Conservation (phyloP, 2,113 vertebrate species). For the Ranitomeya variabilis region DNA sequence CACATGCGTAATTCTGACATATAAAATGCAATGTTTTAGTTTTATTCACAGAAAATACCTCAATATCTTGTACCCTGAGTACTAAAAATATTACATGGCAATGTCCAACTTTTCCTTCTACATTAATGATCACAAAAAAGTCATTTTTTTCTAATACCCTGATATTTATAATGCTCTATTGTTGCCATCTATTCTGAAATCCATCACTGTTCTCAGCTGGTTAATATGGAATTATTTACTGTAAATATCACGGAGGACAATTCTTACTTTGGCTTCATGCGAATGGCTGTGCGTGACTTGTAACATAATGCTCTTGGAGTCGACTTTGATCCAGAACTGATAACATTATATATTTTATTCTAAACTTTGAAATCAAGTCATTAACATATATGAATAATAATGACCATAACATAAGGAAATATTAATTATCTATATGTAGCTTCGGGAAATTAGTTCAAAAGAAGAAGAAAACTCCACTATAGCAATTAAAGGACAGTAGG, state of each 20-base stretch:
- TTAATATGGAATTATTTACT: background rate
- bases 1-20: too few species aligned
- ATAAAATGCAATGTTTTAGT: background rate
- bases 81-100: background rate
- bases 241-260: background rate
- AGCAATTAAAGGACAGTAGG: background rate
- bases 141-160: too few species aligned
- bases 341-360: background rate
- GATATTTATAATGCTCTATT: too few species aligned
- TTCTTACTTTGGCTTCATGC: background rate
- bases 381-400: conserved; percentile 63
- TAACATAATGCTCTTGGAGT: background rate
- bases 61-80: background rate
- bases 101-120: background rate
- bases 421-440: conserved; percentile 63
- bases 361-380: background rate
- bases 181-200: background rate
- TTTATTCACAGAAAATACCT: background rate
- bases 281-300: background rate
- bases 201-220: background rate
- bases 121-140: background rate
- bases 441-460: conserved; percentile 57
- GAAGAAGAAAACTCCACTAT: background rate
- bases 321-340: background rate
- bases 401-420: conserved; percentile 60